Evolutionary conservation across 2,113 vertebrate genomes (phyloP), one percentile per base, ranked within the genome.

Genomic region (Ariopsis seemanni): DNA sequence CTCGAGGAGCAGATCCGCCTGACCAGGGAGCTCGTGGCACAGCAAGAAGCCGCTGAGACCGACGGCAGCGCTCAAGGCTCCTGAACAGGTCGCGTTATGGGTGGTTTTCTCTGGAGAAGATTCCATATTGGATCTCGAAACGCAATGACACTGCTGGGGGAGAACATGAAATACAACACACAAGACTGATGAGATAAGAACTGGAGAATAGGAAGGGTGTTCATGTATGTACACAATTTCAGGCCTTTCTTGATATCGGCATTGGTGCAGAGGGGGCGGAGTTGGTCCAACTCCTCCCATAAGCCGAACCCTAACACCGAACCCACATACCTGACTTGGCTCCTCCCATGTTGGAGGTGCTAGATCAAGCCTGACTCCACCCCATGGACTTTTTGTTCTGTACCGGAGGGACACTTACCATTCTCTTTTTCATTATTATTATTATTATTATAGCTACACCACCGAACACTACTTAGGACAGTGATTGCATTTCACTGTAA

Each of bases 1-100:
- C 92, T 99, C 34, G 94, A 97, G 92, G 96, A 99, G 91, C 97
- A 98, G 93, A 96, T 93, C 90, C 89, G 85, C 42, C 95, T 99
- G 91, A 97, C 97, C 81, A 92, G 91, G 74, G 94, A 95, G 63
- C 95, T 98, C 84, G 91, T 95, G 93, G 94, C 95, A 5, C 93
- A 90, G 87, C 91, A 15, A 2, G 91, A 91, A 86, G 89, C 57
- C 7, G 48, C 65, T 18, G 55, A 27, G 4, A 42, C 75, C 5
- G 5, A 75, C 52, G 4, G 30, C 10, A 11, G 42, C 30, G 91
- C 95, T 67, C 91, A 92, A 78, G 90, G 91, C 81, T 89, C 94
- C 50, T 96, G 88, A 18, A 48, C n/a, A 42, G 83, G 80, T 88
- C 74, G 9, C 30, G 8, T 30, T 34, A 34, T 60, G 12, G 8